Conservation (phyloP, 2,113 vertebrate genomes). For the Regulus satrapa region DNA sequence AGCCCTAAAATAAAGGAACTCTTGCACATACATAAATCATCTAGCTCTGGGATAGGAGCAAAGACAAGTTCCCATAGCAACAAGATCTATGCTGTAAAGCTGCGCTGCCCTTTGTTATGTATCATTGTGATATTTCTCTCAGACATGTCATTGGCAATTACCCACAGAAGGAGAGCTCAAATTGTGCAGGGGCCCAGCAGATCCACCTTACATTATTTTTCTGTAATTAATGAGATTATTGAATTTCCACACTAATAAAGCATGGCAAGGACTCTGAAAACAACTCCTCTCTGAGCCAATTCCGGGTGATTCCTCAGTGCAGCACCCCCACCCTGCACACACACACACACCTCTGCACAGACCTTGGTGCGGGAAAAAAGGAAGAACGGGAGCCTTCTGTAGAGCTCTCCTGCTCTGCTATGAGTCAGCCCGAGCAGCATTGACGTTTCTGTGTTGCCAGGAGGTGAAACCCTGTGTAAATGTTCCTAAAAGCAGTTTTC, state of each 20-base stretch:
- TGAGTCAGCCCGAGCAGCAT: constrained; percentile 46
- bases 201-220: constrained; percentile 71
- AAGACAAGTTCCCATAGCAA: constrained; percentile 75
- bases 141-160: constrained; percentile 75
- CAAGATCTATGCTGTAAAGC: constrained; percentile 73
- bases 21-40: constrained; percentile 76
- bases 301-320: constrained; percentile 16
- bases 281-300: constrained; percentile 39
- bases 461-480: constrained; percentile 68
- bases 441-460: constrained; percentile 63
- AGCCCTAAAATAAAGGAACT: constrained; percentile 67
- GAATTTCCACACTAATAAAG: constrained; percentile 69
- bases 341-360: constrained; percentile 27
- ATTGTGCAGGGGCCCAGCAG: constrained; percentile 64
- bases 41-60: constrained; percentile 61
- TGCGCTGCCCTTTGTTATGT: constrained; percentile 71
- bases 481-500: constrained; percentile 71
- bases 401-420: constrained; percentile 27
- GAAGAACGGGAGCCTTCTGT: background rate
- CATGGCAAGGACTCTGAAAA: constrained; percentile 60
- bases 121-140: constrained; percentile 74
- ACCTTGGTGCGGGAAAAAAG: background rate
- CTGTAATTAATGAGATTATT: constrained; percentile 75
- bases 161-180: constrained; percentile 70
- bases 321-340: background rate